Conservation (phyloP, 37 sponge, comb jelly and placozoan species). For the Eunapius fragilis region DNA sequence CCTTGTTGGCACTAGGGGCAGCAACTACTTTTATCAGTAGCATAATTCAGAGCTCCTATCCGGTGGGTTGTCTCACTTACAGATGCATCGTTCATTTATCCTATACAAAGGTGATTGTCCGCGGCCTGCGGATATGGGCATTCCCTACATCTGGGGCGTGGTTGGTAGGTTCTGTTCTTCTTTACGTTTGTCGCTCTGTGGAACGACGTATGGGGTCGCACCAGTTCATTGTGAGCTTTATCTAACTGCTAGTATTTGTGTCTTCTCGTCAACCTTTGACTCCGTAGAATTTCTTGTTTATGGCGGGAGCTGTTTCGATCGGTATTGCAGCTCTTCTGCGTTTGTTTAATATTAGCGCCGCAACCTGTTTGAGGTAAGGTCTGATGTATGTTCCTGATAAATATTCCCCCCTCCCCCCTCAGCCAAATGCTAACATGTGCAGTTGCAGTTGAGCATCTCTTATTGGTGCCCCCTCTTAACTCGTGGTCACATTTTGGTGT, state of each 20-base stretch:
- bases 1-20: conserved; percentile 19
- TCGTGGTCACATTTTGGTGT: background rate
- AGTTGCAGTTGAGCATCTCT: background rate
- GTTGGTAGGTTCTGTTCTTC: conserved; percentile 42
- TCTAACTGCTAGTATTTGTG: background rate
- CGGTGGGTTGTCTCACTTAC: conserved; percentile 16
- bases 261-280: background rate
- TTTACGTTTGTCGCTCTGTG: conserved; percentile 43
- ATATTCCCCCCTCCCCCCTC: background rate
- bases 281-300: background rate
- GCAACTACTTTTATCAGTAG: conserved; percentile 20
- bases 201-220: conserved; percentile 41
- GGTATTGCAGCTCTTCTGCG: background rate
- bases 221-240: conserved; percentile 36
- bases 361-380: background rate
- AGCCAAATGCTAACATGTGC: background rate
- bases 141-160: conserved; percentile 39
- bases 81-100: background rate
- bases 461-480: background rate
- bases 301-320: background rate
- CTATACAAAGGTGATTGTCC: conserved; percentile 5
- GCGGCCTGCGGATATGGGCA: conserved; percentile 44
- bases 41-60: background rate
- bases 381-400: background rate
- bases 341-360: background rate